Conservation (phyloP, 2,113 vertebrate genomes). For the Scolopax mira region DNA sequence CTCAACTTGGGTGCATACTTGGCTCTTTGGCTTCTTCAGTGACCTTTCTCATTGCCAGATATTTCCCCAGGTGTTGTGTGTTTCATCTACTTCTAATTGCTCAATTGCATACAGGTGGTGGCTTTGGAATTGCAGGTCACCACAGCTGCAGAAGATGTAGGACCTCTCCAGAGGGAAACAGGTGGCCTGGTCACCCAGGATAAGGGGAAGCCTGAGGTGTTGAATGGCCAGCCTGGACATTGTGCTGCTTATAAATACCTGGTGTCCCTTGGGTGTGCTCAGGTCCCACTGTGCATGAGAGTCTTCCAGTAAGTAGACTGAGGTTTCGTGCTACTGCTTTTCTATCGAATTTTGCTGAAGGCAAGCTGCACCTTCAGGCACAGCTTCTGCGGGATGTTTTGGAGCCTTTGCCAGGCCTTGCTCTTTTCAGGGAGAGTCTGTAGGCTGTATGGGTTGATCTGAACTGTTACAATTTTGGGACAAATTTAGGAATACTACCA, state of each 20-base stretch:
- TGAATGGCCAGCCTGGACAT: background rate
- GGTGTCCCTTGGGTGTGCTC: background rate
- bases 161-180: too few relatives aligned
- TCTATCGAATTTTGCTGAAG: background rate
- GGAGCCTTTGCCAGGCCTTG: background rate
- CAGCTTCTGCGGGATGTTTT: background rate
- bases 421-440: background rate
- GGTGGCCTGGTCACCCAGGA: too few relatives aligned
- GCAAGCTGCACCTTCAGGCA: background rate
- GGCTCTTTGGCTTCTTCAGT: background rate
- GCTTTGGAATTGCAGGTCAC: background rate
- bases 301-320: background rate
- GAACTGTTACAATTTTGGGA: background rate
- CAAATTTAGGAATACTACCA: fast-evolving
- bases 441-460: background rate
- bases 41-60: background rate
- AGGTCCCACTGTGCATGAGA: background rate
- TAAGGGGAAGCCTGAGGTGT: too few relatives aligned
- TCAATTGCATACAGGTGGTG: background rate
- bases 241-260: background rate
- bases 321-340: background rate
- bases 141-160: background rate
- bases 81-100: background rate
- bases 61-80: background rate
- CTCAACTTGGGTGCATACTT: fast-evolving